phyloP scores from a whole-genome alignment of 2,113 vertebrate genomes.

The Semnornis frantzii region DNA sequence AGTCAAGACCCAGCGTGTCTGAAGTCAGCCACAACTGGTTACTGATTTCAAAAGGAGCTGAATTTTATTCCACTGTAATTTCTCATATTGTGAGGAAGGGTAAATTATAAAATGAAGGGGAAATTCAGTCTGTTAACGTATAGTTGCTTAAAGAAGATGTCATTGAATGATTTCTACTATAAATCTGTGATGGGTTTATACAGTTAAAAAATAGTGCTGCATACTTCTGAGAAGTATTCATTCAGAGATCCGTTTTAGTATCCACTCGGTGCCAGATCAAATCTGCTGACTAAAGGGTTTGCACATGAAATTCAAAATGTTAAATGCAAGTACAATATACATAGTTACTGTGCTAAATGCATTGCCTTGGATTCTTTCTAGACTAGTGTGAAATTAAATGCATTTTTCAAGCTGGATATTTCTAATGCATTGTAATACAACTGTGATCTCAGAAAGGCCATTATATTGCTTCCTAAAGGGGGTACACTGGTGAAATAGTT shows the following conservation, averaged over 20 bases:
- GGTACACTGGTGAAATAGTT: not conserved
- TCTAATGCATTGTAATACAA: not conserved
- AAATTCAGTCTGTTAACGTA: not conserved
- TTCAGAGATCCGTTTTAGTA: constrained; percentile 5
- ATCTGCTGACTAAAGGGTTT: constrained; percentile 16
- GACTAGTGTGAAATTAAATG: not conserved
- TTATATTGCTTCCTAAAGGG: not conserved
- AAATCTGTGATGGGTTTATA: constrained; percentile 8
- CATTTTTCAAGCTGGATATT: not conserved
- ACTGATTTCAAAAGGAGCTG: not conserved
- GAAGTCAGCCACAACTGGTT: not conserved
- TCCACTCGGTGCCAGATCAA: not conserved
- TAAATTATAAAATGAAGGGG: not conserved
- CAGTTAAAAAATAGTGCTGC: not conserved
- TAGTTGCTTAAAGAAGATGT: not conserved
- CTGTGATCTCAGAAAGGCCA: not conserved
- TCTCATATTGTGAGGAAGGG: not conserved
- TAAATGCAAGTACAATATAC: not conserved
- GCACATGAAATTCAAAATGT: not conserved
- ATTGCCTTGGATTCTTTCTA: not conserved
- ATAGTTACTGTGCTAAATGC: not conserved
- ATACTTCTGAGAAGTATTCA: constrained; percentile 12
- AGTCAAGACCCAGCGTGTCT: not conserved
- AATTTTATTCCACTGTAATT: not conserved
- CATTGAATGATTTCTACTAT: not conserved